Evolutionary conservation across 1,140 invertebrate genomes (phyloP), one percentile per base, ranked within the genome.

Genomic region (Paralvinella palmiformis): DNA sequence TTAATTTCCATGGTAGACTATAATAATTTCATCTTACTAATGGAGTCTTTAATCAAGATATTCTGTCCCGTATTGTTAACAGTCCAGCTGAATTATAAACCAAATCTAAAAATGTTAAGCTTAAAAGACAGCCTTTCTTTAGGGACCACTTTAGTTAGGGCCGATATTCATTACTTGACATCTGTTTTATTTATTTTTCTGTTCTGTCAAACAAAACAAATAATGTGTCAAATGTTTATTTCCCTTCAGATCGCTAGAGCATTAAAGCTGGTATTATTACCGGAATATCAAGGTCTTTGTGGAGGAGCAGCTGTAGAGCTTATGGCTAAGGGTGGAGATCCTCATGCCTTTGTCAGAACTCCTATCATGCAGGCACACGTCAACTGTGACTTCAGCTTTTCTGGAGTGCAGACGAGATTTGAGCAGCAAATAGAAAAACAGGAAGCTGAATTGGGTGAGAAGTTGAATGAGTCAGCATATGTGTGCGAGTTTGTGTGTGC

Each of bases 221-320:
- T 59, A 7, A 35, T 35, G 20, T 15, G 20, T 7, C 22, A 2
- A 27, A 24, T 58, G 22, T 17, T 17, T 63, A 4, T 63, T 61
- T 71, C 65, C 72, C 72, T 75, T 53, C 74, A 91, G 87, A 84
- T 87, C 65, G 90, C 93, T 17, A 85, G 96, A 71, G 84, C 89
- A 73, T 78, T 98, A 72, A 93, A 94, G 72, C 78, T 98, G 27
- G 85, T 82, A 73, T 91, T 92, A 77, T 79, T 95, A 29, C 84
- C 86, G 45, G 86, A 90, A 71, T 92, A 88, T 78, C 81, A 85
- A 13, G 73, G 81, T 60, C 76, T 91, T 69, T 87, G 85, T 75
- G 94, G 96, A 45, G 96, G 96, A 0, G 82, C 81, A 73, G 90
- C 91, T 29, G 86, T 98, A 58, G 94, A 98, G 82, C 73, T 85